These are phyloP conservation scores for Elymnias hypermnestra DNA, from an alignment of 1,140 invertebrate genomes.

Conservation along the genomic window DNA sequence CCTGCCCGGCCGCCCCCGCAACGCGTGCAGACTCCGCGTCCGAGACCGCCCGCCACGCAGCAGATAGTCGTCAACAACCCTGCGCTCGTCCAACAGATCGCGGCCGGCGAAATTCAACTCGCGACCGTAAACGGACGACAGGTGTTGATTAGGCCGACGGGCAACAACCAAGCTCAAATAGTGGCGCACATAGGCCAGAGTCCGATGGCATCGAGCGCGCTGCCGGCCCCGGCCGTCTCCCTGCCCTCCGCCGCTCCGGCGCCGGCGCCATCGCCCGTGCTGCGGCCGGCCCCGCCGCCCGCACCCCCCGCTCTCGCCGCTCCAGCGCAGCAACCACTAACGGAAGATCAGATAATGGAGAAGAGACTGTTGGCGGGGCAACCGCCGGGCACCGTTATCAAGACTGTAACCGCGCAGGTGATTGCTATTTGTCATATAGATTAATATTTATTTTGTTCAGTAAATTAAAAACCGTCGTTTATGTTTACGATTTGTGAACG, in stretches of 20 bases:
- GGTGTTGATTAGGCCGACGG: slow-evolving; percentile 83
- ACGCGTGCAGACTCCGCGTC: slow-evolving; percentile 35
- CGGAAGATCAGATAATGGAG: slow-evolving; percentile 78
- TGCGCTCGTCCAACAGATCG: slow-evolving; percentile 84
- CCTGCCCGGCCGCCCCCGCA: slow-evolving; percentile 23
- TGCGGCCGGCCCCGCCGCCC: slow-evolving; percentile 31
- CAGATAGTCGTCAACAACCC: slow-evolving; percentile 87
- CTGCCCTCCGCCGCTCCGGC: slow-evolving; percentile 32
- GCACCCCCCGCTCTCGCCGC: slow-evolving; percentile 18
- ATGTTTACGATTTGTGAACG: too few relatives aligned
- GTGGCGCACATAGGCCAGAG: slow-evolving; percentile 77
- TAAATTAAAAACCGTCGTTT: too few relatives aligned
- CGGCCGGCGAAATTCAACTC: slow-evolving; percentile 87
- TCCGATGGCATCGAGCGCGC: slow-evolving; percentile 34
- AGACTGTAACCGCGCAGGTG: slow-evolving; percentile 86
- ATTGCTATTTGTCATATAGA: slow-evolving; percentile 10
- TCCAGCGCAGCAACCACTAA: slow-evolving; percentile 43
- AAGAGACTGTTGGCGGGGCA: slow-evolving; percentile 84
- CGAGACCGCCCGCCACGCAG: slow-evolving; percentile 51
- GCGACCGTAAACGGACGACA: slow-evolving; percentile 90
- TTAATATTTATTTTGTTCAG: neutral
- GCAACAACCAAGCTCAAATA: slow-evolving; percentile 84
- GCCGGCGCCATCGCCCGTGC: slow-evolving; percentile 37
- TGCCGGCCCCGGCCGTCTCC: slow-evolving; percentile 28
- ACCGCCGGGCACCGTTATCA: slow-evolving; percentile 90